A percentile compares a stretch with the other conserved stretches of the same genome.
These are phyloP conservation scores for Etheostoma perlongum DNA, from an alignment of 2,797 vertebrate genomes.

Conservation along the genomic window DNA sequence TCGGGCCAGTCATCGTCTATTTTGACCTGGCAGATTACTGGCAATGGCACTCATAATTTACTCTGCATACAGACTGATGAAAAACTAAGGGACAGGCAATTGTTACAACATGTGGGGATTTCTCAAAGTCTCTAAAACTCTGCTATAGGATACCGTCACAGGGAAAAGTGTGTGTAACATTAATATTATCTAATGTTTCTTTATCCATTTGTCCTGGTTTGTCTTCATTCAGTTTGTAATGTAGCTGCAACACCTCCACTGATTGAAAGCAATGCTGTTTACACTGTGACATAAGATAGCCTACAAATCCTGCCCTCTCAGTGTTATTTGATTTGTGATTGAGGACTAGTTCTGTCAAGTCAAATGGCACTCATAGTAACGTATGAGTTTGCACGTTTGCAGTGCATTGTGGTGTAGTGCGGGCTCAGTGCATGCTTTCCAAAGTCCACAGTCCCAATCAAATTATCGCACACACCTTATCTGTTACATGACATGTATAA, in stretches of 20 bases:
- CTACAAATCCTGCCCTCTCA: neutral
- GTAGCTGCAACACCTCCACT: neutral
- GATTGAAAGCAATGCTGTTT: neutral
- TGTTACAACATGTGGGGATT: conserved; percentile 54
- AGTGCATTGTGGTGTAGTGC: neutral
- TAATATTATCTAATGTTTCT: neutral
- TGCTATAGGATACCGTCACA: neutral
- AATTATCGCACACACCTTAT: conserved; percentile 28
- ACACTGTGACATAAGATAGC: neutral
- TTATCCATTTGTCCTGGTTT: neutral
- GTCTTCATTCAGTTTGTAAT: neutral
- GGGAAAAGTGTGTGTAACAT: neutral
- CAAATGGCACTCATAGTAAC: neutral
- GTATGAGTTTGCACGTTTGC: conserved; percentile 8
- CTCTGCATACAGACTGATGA: conserved; percentile 51
- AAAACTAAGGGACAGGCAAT: neutral
- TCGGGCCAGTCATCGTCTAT: conserved; percentile 36
- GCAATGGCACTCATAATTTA: conserved; percentile 11
- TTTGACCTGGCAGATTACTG: conserved; percentile 48
- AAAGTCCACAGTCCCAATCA: conserved; percentile 44
- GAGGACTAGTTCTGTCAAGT: neutral
- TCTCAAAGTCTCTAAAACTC: neutral
- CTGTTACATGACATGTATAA: conserved; percentile 1
- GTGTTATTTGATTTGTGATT: neutral
- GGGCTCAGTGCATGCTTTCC: conserved; percentile 25